A percentile compares a stretch with the other conserved stretches of the same genome.
These are phyloP conservation scores for Rotaria socialis DNA, from an alignment of 2,888 invertebrate species.

Conservation along the genomic window DNA sequence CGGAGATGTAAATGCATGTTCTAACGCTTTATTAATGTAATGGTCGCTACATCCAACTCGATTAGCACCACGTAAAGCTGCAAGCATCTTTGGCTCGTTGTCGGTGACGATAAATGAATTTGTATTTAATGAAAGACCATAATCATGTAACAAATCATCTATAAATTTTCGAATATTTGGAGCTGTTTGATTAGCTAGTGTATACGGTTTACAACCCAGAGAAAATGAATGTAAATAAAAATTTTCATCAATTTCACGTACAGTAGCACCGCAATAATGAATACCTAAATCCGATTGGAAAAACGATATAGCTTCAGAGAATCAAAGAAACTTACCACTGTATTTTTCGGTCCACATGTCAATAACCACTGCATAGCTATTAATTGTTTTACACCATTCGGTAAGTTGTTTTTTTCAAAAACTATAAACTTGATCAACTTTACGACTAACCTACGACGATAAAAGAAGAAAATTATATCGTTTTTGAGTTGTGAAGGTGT, in stretches of 20 bases:
- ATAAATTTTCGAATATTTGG: not conserved
- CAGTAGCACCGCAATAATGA: not conserved
- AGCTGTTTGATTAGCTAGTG: not conserved
- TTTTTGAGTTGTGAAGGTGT: not conserved
- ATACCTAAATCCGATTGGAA: not conserved
- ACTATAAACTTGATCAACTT: not conserved
- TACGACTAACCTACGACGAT: not conserved
- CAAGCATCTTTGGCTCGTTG: not conserved
- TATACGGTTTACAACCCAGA: not conserved
- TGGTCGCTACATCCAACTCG: not conserved
- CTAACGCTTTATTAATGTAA: not conserved
- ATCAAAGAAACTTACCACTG: not conserved
- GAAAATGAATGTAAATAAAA: not conserved
- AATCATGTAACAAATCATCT: no score
- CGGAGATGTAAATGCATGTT: not conserved
- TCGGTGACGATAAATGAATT: not conserved
- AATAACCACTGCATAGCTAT: not conserved
- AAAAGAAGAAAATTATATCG: not conserved
- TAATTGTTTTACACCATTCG: not conserved
- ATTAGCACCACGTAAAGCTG: not conserved
- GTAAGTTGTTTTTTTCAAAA: no score
- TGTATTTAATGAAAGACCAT: not conserved
- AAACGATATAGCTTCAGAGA: not conserved
- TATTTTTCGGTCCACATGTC: not conserved
- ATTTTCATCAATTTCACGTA: not conserved